These are phyloP conservation scores for Triplophysa yarkandensis DNA, from an alignment of 2,797 vertebrate species.

Conservation along the genomic window DNA sequence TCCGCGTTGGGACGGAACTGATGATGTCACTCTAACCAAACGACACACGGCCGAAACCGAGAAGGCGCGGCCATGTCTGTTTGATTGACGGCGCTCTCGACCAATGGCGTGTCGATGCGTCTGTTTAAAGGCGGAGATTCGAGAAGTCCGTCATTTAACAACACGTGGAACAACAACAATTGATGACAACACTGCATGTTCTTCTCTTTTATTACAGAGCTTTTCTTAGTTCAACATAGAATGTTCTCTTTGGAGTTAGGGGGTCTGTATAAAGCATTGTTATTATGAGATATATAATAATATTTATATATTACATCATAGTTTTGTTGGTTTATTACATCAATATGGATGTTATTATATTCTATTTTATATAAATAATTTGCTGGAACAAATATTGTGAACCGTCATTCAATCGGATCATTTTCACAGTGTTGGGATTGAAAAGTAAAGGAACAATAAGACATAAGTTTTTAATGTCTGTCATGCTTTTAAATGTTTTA, in stretches of 20 bases:
- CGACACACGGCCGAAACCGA: slow-evolving; percentile 36
- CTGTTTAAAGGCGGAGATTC: slow-evolving; percentile 54
- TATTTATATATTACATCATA: too few relatives aligned
- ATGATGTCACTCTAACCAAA: slow-evolving; percentile 50
- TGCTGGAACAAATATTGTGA: too few relatives aligned
- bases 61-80: background rate
- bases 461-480: too few relatives aligned
- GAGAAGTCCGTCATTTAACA: slow-evolving; percentile 64
- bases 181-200: slow-evolving; percentile 16
- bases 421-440: too few relatives aligned
- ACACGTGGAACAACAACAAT: slow-evolving; percentile 74
- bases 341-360: too few relatives aligned
- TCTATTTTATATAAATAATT: too few relatives aligned
- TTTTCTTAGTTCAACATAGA: slow-evolving; percentile 21
- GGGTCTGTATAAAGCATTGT: background rate
- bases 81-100: slow-evolving; percentile 45
- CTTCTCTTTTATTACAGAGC: background rate
- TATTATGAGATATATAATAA: too few relatives aligned
- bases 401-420: too few relatives aligned
- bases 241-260: slow-evolving; percentile 29
- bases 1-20: slow-evolving; percentile 76
- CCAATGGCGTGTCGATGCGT: slow-evolving; percentile 59
- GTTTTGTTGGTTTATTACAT: too few relatives aligned
- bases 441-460: too few relatives aligned
- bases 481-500: too few relatives aligned